Evolutionary conservation across 2,888 invertebrate genomes (phyloP).

Genomic region (Lycophotia porphyrea): DNA sequence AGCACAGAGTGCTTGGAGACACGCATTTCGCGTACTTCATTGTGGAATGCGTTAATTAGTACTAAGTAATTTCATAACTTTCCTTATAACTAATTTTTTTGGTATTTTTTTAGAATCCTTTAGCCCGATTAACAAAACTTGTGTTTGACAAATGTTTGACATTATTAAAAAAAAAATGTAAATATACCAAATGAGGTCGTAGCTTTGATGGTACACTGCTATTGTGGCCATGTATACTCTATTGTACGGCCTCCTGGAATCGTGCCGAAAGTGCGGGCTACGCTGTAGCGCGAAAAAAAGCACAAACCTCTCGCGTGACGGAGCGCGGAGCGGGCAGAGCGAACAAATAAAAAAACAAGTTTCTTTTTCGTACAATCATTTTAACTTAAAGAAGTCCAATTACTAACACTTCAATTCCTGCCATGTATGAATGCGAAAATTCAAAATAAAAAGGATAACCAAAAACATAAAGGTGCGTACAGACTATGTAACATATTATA

Average conservation of each 20-base stretch:
- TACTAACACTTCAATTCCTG: not conserved
- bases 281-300: constrained; percentile 3
- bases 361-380: no score
- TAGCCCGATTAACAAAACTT: constrained; percentile 3
- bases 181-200: constrained; percentile 9
- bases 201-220: not conserved
- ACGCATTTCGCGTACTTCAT: constrained; percentile 40
- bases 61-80: constrained; percentile 40
- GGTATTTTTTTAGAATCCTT: constrained; percentile 17
- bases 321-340: not conserved
- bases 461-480: no score
- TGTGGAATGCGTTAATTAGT: constrained; percentile 8
- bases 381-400: not conserved
- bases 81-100: constrained; percentile 29
- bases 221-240: not conserved
- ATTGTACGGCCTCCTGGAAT: not conserved
- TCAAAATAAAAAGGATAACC: constrained; percentile 8
- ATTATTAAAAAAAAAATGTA: not conserved
- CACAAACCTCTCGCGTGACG: not conserved
- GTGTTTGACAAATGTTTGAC: constrained; percentile 33
- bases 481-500: no score
- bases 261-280: not conserved
- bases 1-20: constrained; percentile 14
- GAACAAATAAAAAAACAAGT: not conserved
- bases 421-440: not conserved